phyloP scores from a whole-genome alignment of 2,888 invertebrate species.

The Habrosyne pyritoides region DNA sequence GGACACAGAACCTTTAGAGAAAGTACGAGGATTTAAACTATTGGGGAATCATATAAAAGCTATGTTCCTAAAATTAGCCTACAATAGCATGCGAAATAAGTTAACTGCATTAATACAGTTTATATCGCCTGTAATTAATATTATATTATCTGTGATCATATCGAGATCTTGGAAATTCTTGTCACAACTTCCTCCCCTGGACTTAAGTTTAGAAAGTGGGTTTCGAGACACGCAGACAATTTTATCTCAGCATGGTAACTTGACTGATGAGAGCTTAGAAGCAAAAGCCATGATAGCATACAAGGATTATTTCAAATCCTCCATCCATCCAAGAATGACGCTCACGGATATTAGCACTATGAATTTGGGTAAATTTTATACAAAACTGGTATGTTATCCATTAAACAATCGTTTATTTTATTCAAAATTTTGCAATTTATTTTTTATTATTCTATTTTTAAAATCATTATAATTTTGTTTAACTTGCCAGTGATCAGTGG shows the following conservation, averaged over 20 bases:
- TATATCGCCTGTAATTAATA: conserved; percentile 72
- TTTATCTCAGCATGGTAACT: conserved; percentile 49
- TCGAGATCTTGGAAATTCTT: conserved; percentile 76
- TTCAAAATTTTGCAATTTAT: neutral
- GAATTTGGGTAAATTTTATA: conserved; percentile 67
- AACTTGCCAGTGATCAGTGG: conserved; percentile 1
- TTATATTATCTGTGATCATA: conserved; percentile 69
- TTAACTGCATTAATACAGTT: conserved; percentile 70
- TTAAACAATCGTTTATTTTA: neutral
- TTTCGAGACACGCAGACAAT: conserved; percentile 65
- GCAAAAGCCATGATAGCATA: conserved; percentile 56
- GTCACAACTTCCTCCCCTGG: conserved; percentile 65
- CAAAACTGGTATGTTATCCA: conserved; percentile 67
- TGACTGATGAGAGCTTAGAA: conserved; percentile 53
- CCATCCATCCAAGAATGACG: conserved; percentile 50
- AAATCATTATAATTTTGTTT: conserved; percentile 7
- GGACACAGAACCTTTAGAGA: conserved; percentile 60
- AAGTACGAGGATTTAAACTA: conserved; percentile 67
- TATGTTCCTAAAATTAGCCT: conserved; percentile 72
- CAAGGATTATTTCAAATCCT: conserved; percentile 62
- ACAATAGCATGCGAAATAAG: conserved; percentile 70
- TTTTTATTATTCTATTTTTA: no score
- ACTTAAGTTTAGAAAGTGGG: conserved; percentile 74
- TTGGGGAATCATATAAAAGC: conserved; percentile 73
- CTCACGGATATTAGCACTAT: conserved; percentile 61